phyloP scores from a whole-genome alignment of 2,113 vertebrate genomes.

The Salvator merianae region DNA sequence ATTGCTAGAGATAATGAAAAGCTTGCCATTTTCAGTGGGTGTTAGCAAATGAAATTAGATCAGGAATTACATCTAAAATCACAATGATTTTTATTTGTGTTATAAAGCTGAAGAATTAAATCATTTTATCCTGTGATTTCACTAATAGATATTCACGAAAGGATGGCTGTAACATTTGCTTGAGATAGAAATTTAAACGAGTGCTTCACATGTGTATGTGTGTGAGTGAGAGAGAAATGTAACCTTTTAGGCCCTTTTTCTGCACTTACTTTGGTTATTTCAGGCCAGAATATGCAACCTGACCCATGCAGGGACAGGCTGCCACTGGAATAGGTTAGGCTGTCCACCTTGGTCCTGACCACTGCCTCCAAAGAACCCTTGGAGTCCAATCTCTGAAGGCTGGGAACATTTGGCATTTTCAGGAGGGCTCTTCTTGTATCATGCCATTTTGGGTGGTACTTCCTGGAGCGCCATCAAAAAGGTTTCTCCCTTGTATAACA shows the following conservation, averaged over 20 bases:
- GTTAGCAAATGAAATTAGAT: neutral
- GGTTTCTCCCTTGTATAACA: too few species aligned
- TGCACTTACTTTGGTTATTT: too few species aligned
- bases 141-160: neutral
- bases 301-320: too few species aligned
- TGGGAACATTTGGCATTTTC: too few species aligned
- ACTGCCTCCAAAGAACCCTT: too few species aligned
- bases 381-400: too few species aligned
- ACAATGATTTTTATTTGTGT: neutral
- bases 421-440: too few species aligned
- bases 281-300: too few species aligned
- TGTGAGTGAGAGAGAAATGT: neutral
- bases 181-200: neutral
- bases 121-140: neutral
- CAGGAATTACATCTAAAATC: neutral
- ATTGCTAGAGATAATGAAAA: slow-evolving; percentile 15
- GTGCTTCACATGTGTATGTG: neutral
- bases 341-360: too few species aligned
- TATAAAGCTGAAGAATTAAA: neutral
- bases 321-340: too few species aligned
- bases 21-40: neutral
- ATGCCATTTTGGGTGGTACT: too few species aligned
- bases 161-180: neutral
- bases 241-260: neutral
- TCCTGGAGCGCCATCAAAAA: too few species aligned